A percentile compares a stretch with the other conserved stretches of the same genome.
Evolutionary conservation across 2,797 vertebrate species (phyloP).

Genomic region (Amniataba percoides): DNA sequence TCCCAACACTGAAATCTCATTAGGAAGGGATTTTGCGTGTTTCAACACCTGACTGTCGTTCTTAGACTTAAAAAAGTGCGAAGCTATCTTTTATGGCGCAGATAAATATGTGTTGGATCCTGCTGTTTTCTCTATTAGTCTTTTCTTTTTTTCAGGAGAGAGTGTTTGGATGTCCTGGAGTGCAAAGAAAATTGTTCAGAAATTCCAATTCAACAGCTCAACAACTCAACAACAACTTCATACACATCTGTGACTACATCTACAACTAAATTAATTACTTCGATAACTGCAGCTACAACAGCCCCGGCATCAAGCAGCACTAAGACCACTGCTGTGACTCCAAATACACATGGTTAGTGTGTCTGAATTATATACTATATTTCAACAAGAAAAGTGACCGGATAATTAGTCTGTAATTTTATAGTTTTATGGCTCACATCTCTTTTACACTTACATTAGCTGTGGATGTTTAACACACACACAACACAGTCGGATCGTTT

Average conservation of each 20-base stretch:
- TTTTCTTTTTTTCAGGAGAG: background rate
- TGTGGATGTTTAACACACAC: background rate
- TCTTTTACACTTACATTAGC: background rate
- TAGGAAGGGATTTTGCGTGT: background rate
- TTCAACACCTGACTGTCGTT: background rate
- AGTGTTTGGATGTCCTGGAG: accelerated
- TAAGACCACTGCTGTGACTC: accelerated
- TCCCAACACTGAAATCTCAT: background rate
- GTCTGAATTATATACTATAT: background rate
- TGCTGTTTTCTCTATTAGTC: background rate
- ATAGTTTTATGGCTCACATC: background rate
- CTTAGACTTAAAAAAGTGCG: background rate
- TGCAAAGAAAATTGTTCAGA: background rate
- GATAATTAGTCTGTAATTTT: background rate
- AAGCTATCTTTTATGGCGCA: background rate
- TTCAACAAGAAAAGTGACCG: constrained; percentile 1
- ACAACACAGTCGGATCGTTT: background rate
- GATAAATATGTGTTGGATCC: background rate
- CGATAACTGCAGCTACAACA: background rate
- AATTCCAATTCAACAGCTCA: accelerated
- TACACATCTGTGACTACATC: background rate
- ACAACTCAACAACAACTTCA: background rate
- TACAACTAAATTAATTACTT: accelerated
- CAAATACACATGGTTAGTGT: background rate
- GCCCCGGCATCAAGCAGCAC: accelerated